These are phyloP conservation scores for Cinclus cinclus DNA, from an alignment of 2,113 vertebrate genomes.

Conservation along the genomic window DNA sequence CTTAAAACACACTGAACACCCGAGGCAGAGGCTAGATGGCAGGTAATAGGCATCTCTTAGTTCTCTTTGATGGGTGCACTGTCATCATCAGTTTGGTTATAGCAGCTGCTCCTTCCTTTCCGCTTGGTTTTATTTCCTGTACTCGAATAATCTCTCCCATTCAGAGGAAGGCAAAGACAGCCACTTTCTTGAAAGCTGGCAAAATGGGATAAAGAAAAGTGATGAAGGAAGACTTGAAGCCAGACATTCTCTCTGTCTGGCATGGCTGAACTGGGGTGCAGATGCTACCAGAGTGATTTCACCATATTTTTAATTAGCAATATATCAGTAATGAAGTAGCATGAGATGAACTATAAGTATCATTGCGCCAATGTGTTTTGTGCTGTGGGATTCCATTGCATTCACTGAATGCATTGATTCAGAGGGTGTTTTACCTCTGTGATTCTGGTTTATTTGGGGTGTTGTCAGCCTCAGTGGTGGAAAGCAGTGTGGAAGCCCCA, in stretches of 20 bases:
- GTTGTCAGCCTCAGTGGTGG: background rate
- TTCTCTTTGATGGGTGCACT: conserved; percentile 21
- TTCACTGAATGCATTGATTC: background rate
- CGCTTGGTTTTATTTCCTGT: conserved; percentile 3
- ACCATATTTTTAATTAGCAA: background rate
- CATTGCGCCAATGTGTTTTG: background rate
- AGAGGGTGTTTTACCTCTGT: background rate
- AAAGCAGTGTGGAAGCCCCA: background rate
- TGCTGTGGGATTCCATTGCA: background rate
- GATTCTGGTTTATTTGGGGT: background rate
- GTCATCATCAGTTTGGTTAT: conserved; percentile 30
- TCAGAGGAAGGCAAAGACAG: conserved; percentile 12
- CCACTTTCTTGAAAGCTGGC: background rate
- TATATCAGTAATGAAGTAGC: background rate
- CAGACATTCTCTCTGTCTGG: background rate
- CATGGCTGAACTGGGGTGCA: background rate
- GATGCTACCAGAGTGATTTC: background rate
- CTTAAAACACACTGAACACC: background rate
- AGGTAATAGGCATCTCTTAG: background rate
- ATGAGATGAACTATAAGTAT: background rate
- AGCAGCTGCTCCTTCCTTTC: conserved; percentile 30
- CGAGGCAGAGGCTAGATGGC: background rate
- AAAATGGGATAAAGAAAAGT: background rate
- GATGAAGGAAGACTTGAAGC: conserved; percentile 12
- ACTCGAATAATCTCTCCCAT: background rate